Evolutionary conservation across 1,140 invertebrate genomes (phyloP), one percentile per base, ranked within the genome.

Genomic region (Ips typographus): DNA sequence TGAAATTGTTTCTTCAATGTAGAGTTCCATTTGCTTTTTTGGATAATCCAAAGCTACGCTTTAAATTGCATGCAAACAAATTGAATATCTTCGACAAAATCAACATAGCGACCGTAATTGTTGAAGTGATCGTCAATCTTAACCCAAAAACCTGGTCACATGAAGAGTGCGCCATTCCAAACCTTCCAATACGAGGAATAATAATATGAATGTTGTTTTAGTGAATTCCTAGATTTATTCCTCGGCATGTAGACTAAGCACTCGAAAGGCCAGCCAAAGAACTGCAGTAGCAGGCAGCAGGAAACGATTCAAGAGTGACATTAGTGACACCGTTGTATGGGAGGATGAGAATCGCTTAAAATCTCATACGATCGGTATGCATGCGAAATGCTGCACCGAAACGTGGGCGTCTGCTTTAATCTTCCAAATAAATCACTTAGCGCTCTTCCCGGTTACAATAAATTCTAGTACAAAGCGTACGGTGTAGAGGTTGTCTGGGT

Each of bases 321-420:
- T 64, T 64, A 64, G 62, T 64, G 62, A 64, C 62, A 64, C 62
- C 62, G 62, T 64, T 64, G 62, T 64, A 64, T 64, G 49, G 49
- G 51, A 64, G 62, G 62, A 64, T 64, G 62, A 55, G 62, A 64
- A 55, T 53, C 59, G 49, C 40, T 64, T 64, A 64, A 64, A 64
- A 64, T 64, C 62, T 53, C 44, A 64, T 64, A 53, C 49, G 62
- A 64, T 64, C 49, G 62, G 62, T 64, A 64, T 64, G 62, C 62
- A 64, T 64, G 62, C 62, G 40, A 64, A 64, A 64, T 64, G 62
- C 49, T 64, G 62, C 49, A 64, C 55, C 55, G 39, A 51, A 40
- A 64, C 22, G 62, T 64, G 40, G 62, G 62, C 52, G 62, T 64
- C 43, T 42, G 51, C 62, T 43, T 64, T 64, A 64, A 64, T 55